These are phyloP conservation scores for Tragopan temminckii DNA, from an alignment of 2,797 vertebrate genomes.

Conservation along the genomic window DNA sequence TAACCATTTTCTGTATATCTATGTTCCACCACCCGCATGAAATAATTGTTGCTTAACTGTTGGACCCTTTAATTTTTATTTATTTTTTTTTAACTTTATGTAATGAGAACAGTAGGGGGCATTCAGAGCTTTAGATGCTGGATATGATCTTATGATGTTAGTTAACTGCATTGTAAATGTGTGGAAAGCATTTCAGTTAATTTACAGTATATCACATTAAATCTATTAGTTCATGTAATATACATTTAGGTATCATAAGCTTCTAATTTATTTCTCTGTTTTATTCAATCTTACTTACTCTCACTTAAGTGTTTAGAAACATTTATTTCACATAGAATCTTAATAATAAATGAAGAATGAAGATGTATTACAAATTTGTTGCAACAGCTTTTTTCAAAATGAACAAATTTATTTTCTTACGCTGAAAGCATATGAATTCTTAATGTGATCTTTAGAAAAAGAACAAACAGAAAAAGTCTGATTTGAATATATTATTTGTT, in stretches of 20 bases:
- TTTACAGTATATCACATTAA: background rate
- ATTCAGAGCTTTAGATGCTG: slow-evolving; percentile 77
- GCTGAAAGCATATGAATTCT: background rate
- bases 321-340: background rate
- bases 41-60: slow-evolving; percentile 47
- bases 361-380: background rate
- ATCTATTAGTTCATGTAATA: slow-evolving; percentile 21
- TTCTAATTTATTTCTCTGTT: background rate
- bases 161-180: slow-evolving; percentile 25
- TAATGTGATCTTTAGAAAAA: background rate
- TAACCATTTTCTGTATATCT: slow-evolving; percentile 9
- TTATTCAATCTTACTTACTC: background rate
- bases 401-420: background rate
- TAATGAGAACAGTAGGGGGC: slow-evolving; percentile 82
- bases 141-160: slow-evolving; percentile 3
- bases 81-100: slow-evolving; percentile 65
- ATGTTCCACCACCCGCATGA: slow-evolving; percentile 8
- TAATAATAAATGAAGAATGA: background rate
- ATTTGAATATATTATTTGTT: background rate
- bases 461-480: background rate
- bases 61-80: slow-evolving; percentile 4
- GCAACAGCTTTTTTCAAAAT: background rate
- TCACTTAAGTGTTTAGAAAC: background rate
- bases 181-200: background rate
- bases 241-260: background rate